Conservation (phyloP, 2,797 vertebrate species). For the Pteropus rufus region DNA sequence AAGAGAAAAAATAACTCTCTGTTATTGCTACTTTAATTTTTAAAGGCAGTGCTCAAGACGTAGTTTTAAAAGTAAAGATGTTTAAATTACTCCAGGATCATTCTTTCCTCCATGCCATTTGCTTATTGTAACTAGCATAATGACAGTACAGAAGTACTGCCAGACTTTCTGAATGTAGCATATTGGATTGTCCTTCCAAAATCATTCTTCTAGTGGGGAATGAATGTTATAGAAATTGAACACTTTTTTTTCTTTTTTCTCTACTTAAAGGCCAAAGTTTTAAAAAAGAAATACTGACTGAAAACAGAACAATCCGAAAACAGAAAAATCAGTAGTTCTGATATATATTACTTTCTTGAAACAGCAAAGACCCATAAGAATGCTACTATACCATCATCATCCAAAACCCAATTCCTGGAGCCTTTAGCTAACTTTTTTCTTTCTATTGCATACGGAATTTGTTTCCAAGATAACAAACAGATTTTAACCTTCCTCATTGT, state of each 20-base stretch:
- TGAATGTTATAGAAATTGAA: neutral
- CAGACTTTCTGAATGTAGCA: neutral
- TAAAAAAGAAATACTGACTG: neutral
- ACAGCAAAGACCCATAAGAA: neutral
- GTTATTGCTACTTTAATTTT: neutral
- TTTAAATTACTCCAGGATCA: neutral
- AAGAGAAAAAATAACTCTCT: neutral
- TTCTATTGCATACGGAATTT: neutral
- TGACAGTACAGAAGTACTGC: neutral
- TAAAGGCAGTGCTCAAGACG: neutral
- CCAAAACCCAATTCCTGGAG: neutral
- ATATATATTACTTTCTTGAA: neutral
- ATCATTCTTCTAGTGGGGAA: neutral
- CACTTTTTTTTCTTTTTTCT: neutral
- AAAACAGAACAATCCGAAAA: neutral
- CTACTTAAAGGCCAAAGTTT: neutral
- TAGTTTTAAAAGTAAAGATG: neutral
- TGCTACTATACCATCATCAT: neutral
- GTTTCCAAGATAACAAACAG: neutral
- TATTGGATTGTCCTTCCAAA: neutral
- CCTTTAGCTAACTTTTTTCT: neutral
- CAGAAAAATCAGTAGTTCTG: neutral
- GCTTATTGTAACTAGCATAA: neutral
- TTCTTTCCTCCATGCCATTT: neutral
- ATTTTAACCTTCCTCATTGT: neutral